Evolutionary conservation across 2,113 vertebrate species (phyloP), one percentile per base, ranked within the genome.

Genomic region (Pycnonotus jocosus): DNA sequence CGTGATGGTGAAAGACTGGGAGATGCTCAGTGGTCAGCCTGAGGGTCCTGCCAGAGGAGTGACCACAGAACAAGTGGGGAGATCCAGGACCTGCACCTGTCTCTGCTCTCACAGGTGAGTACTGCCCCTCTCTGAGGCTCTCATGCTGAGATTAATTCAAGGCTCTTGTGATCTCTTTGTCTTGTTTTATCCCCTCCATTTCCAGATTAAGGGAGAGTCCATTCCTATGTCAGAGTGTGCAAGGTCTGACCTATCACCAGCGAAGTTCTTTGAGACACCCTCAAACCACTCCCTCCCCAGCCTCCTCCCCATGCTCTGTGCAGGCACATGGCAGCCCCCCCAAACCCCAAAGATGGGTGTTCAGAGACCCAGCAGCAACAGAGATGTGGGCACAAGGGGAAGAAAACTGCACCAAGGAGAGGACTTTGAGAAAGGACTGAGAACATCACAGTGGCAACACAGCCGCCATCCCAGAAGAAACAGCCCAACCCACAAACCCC

Each of bases 351-450:
- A 42, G 17, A 56, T 12, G 25, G 5, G 2, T 38, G 33, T 17
- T 69, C 57, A 50, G 38, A 78, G 19, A 56, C 17, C 35, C 40
- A 71, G 57, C 38, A 91, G 47, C 56, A 54, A 7, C 18, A 44
- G 40, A 84, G 57, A 28, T 1, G 2, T 15, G 7, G 33, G 48
- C 54, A 81, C 31, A 60, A 58, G 10, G 24, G 22, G 7, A 80
- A 80, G 21, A 73, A 93, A 81, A 70, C 18, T 33, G 24, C n/a
- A 42, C 20, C 20, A 65, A 6, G 20, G 38, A 78, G 53, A 35
- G 9, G 72, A 89, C 24, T 18, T 7, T 0, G 0, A 65, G 38
- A 81, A 65, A 33, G 8, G 18, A 86, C 21, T 0, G 2, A 77
- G 35, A 72, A 28, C 35, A 57, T 12, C 66, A 31, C 37, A 47